phyloP scores from a whole-genome alignment of 2,113 vertebrate genomes.

The Clinocottus analis region DNA sequence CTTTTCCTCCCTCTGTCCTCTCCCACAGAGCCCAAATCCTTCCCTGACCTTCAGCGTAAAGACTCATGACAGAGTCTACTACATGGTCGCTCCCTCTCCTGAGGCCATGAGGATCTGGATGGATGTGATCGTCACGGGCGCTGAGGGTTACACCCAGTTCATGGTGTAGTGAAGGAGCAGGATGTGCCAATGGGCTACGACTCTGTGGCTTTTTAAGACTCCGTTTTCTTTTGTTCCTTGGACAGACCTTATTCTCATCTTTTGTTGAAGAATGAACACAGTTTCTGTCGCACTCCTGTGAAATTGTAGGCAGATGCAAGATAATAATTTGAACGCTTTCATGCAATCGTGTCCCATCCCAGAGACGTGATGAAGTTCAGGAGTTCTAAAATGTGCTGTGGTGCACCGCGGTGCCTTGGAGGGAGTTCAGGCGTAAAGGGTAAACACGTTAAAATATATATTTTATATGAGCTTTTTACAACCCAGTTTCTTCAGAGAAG shows the following conservation, averaged over 20 bases:
- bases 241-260: not conserved
- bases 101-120: constrained; percentile 99
- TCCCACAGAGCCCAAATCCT: constrained; percentile 91
- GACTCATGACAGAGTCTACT: constrained; percentile 96
- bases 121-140: constrained; percentile 98
- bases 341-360: constrained; percentile 1
- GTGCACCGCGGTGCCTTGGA: not conserved
- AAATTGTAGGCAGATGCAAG: not conserved
- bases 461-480: not conserved
- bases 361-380: not conserved
- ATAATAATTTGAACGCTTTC: constrained; percentile 7
- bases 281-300: constrained; percentile 1
- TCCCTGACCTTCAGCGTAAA: constrained; percentile 96
- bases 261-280: constrained; percentile 1
- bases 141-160: constrained; percentile 97
- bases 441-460: not conserved
- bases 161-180: constrained; percentile 83
- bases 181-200: not conserved
- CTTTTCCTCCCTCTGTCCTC: no score
- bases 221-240: not conserved
- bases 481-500: not conserved
- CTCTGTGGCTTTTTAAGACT: constrained; percentile 3
- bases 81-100: constrained; percentile 95
- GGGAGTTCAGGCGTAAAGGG: not conserved
- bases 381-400: constrained; percentile 5